Conservation (phyloP, 1,140 invertebrate species). For the Brachionus rotundiformis region DNA sequence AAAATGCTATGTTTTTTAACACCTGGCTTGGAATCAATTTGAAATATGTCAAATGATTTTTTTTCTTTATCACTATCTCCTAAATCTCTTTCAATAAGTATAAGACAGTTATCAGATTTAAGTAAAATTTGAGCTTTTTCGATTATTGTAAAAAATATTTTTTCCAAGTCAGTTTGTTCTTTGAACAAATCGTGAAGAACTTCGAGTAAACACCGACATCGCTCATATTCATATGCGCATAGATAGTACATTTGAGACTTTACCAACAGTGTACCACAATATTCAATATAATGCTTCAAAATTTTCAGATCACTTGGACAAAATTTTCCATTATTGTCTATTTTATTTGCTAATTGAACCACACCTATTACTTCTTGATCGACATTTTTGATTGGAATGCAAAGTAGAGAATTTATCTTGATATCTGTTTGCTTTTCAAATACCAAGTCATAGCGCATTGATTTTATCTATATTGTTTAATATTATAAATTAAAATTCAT, state of each 20-base stretch:
- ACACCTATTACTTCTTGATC: conserved; percentile 93
- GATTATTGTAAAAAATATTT: conserved; percentile 66
- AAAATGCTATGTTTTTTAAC: conserved; percentile 50
- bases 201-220: conserved; percentile 66
- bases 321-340: conserved; percentile 54
- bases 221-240: conserved; percentile 65
- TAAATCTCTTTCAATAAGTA: conserved; percentile 56
- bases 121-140: conserved; percentile 65
- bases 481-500: background rate
- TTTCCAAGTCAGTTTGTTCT: conserved; percentile 66
- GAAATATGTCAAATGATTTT: conserved; percentile 63
- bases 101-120: conserved; percentile 65
- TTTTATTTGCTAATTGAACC: conserved; percentile 89
- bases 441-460: conserved; percentile 8
- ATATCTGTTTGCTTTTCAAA: conserved; percentile 35
- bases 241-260: conserved; percentile 66
- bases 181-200: conserved; percentile 67
- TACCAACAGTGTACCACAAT: conserved; percentile 66
- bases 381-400: conserved; percentile 91
- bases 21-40: conserved; percentile 64
- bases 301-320: conserved; percentile 63
- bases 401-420: conserved; percentile 56
- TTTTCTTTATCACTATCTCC: conserved; percentile 57
- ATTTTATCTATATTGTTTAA: background rate
- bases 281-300: conserved; percentile 66